Percentiles rank a stretch among this genome's conserved stretches.
Conservation (phyloP, 2,113 vertebrate genomes). For the Ictalurus punctatus region DNA sequence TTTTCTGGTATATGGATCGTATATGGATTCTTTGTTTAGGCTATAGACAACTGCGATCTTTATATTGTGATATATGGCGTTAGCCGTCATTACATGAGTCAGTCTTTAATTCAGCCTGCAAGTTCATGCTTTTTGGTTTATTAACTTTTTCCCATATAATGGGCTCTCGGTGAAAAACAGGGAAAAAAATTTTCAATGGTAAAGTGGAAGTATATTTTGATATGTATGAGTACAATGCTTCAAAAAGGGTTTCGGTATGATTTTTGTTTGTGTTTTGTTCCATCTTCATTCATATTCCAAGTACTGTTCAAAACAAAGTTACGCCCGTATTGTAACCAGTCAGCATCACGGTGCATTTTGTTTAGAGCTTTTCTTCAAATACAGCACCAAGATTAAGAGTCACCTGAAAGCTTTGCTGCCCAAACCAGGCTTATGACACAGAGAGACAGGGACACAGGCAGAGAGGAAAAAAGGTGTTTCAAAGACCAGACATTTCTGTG, state of each 20-base stretch:
- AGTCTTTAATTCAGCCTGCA: not conserved
- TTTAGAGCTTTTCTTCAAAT: constrained; percentile 5
- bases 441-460: constrained; percentile 19
- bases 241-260: not conserved
- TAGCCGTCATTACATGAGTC: not conserved
- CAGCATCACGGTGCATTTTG: not conserved
- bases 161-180: not conserved
- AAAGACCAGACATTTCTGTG: constrained; percentile 25
- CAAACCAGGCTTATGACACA: constrained; percentile 17
- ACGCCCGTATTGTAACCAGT: not conserved
- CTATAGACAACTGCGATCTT: not conserved
- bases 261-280: not conserved
- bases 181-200: not conserved
- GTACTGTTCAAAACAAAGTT: not conserved
- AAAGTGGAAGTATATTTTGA: not conserved
- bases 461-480: not conserved
- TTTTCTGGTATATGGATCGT: not conserved
- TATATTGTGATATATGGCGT: not conserved
- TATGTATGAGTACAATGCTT: not conserved
- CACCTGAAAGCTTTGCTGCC: constrained; percentile 30
- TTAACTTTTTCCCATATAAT: not conserved
- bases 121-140: not conserved
- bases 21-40: not conserved
- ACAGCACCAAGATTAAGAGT: not conserved
- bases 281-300: not conserved